phyloP scores from a whole-genome alignment of 2,888 invertebrate genomes.

The Trisateles emortualis region DNA sequence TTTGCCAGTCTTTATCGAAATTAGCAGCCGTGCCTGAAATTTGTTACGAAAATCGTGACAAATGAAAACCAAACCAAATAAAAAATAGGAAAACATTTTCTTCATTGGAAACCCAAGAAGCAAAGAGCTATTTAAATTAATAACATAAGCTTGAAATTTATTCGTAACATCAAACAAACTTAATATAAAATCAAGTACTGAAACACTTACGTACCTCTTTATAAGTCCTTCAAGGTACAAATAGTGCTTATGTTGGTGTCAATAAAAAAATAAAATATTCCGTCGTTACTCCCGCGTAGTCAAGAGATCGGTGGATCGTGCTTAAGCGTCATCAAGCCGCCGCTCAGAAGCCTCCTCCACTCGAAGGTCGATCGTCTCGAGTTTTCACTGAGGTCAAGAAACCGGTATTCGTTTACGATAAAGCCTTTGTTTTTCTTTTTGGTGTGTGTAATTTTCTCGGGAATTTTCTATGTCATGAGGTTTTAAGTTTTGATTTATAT shows the following conservation, averaged over 20 bases:
- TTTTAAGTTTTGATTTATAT: too few relatives aligned
- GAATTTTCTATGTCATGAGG: too few relatives aligned
- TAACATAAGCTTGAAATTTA: conserved; percentile 4
- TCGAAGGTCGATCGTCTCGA: conserved; percentile 42
- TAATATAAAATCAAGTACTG: not conserved
- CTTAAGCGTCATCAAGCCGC: conserved; percentile 37
- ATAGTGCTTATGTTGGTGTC: conserved; percentile 20
- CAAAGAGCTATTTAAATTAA: too few relatives aligned
- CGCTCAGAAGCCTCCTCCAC: conserved; percentile 21
- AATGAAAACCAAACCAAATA: too few relatives aligned
- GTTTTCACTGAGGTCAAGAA: conserved; percentile 44
- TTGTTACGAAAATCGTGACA: too few relatives aligned
- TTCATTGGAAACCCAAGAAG: too few relatives aligned
- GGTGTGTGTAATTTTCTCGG: too few relatives aligned
- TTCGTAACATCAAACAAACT: not conserved
- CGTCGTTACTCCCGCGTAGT: conserved; percentile 1
- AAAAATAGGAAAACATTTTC: too few relatives aligned
- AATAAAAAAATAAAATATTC: conserved; percentile 46
- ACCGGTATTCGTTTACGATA: conserved; percentile 24
- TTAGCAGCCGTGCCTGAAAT: too few relatives aligned
- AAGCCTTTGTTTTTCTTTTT: conserved; percentile 1
- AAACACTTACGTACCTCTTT: not conserved
- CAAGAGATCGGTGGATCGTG: conserved; percentile 41
- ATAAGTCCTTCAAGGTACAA: not conserved
- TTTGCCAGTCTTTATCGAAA: too few relatives aligned